Evolutionary conservation across 2,113 vertebrate genomes (phyloP), one percentile per base, ranked within the genome.

Genomic region (Oreotrochilus melanogaster): DNA sequence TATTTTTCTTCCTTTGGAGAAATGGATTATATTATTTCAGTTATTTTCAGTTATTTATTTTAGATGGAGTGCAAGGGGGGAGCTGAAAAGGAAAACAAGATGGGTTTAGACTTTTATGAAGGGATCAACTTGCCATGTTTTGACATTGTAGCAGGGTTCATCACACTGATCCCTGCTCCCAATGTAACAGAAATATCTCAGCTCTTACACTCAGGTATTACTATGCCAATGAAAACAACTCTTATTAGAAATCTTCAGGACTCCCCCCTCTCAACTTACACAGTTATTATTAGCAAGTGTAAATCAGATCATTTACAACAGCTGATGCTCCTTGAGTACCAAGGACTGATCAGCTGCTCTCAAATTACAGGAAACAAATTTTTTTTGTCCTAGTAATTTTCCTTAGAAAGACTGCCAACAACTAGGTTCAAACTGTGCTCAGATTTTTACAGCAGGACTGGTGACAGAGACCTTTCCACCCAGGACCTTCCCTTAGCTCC

Each of bases 1-100:
- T 96, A 96, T 86, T 95, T 92, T 83, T 39, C 85, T 90, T 93
- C 87, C 92, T 97, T 94, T 92, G 88, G 82, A 95, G 92, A 94
- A 96, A 96, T 71, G 56, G 78, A 78, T 87, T 92, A 56, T 54
- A 88, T 83, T 88, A 85, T 93, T 93, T 86, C 92, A 64, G 85
- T 71, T 92, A 93, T 78, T 92, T 92, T 71, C 80, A 67, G 87
- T 82, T 91, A 89, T 92, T 96, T 97, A 91, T 95, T 96, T 96
- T 81, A 93, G 69, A 86, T 86, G 48, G 60, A 83, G 64, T 60
- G 85, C 25, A 19, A 30, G 14, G 28, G 8, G 6, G 30, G 14
- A 18, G 3, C 4, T 23, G 23, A 24, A 48, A 48, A 48, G 56
- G 31, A 86, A 96, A 96, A 86, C 70, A 88, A 83, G 82, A 85